Evolutionary conservation across 1,140 invertebrate species (phyloP).

Genomic region (Trinorchestia longiramus): DNA sequence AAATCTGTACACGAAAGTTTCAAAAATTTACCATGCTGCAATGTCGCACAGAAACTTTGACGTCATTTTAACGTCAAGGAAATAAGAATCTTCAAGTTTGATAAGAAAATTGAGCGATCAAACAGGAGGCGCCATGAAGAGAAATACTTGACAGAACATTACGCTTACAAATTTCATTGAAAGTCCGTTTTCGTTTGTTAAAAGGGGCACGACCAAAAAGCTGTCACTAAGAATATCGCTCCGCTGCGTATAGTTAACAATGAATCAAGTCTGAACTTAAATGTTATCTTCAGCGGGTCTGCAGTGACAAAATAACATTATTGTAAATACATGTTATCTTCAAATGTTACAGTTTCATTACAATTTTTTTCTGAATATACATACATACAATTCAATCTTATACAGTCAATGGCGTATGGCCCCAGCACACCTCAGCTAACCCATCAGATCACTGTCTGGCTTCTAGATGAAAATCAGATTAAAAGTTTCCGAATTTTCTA

Average conservation of each 20-base stretch:
- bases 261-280: no score
- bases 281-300: no score
- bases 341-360: not conserved
- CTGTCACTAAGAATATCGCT: not conserved
- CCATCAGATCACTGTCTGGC: not conserved
- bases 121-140: not conserved
- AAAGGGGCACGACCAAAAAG: not conserved
- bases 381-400: not conserved
- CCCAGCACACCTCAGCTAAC: not conserved
- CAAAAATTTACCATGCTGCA: not conserved
- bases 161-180: not conserved
- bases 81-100: not conserved
- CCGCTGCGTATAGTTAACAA: not conserved
- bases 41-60: not conserved
- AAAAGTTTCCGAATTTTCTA: no score
- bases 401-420: not conserved
- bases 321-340: not conserved
- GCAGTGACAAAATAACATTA: not conserved
- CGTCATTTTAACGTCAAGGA: not conserved
- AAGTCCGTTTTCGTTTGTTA: not conserved
- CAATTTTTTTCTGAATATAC: not conserved
- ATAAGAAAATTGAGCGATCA: not conserved
- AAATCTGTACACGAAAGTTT: not conserved
- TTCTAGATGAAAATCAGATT: not conserved
- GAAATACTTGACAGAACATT: not conserved